Percentiles rank a stretch among this genome's conserved stretches.
Evolutionary conservation across 1,140 invertebrate genomes (phyloP).

Genomic region (Tribolium madens): DNA sequence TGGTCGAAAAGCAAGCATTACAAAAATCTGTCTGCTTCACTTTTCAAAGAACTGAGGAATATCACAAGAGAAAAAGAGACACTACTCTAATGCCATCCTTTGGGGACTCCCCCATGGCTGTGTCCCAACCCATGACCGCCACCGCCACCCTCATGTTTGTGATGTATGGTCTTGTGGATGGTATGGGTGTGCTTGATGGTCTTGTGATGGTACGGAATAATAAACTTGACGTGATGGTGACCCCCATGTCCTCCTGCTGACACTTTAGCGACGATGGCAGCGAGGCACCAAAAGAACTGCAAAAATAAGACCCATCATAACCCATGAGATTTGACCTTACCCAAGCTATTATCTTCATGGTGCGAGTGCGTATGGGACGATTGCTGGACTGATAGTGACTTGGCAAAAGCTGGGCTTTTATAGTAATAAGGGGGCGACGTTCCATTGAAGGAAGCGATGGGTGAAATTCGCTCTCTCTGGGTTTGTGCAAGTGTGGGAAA

Average conservation of each 20-base stretch:
- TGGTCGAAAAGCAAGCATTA: not conserved
- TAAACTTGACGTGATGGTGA: slow-evolving; percentile 70
- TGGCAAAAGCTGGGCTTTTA: slow-evolving; percentile 15
- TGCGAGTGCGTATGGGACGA: slow-evolving; percentile 23
- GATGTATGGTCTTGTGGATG: slow-evolving; percentile 73
- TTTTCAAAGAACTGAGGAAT: no score
- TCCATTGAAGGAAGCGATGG: not conserved
- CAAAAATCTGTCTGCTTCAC: no score
- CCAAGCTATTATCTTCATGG: slow-evolving; percentile 49
- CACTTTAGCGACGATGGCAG: slow-evolving; percentile 32
- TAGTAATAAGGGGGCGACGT: slow-evolving; percentile 12
- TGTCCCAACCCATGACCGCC: slow-evolving; percentile 35
- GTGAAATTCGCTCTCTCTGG: slow-evolving; percentile 8
- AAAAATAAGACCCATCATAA: slow-evolving; percentile 7
- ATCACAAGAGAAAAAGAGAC: not conserved
- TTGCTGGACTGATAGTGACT: slow-evolving; percentile 19
- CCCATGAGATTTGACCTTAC: slow-evolving; percentile 4
- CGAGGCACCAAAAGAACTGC: slow-evolving; percentile 45
- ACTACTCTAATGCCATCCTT: slow-evolving; percentile 37
- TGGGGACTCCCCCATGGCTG: slow-evolving; percentile 46
- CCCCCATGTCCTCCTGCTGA: slow-evolving; percentile 39
- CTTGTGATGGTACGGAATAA: slow-evolving; percentile 73
- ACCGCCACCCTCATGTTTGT: slow-evolving; percentile 60
- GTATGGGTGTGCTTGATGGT: slow-evolving; percentile 76
- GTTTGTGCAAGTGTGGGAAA: not conserved